Base-by-base conservation (phyloP, 2,797 vertebrate species). In the Paratrypauchen microcephalus region DNA sequence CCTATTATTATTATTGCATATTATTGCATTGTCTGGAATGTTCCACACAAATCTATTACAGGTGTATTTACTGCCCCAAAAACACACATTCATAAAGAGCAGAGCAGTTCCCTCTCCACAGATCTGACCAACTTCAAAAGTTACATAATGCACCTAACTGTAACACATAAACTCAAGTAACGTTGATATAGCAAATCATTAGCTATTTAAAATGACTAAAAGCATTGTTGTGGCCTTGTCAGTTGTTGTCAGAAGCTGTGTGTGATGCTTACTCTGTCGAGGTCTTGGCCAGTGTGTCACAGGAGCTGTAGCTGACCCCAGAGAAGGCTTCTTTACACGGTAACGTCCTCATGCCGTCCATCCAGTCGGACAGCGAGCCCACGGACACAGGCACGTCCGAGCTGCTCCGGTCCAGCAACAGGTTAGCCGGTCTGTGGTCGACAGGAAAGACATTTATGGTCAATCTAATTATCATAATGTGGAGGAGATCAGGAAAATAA, bases 251-350 rank as follows among this genome's bases (percentile, higher is more conserved):
- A 12, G 11, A 13, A 41, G 12, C 9, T 41, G 75, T 83, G 75
- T 71, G 48, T 36, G 66, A 58, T 70, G 74, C 97, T 98, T 96
- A 99, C 97, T 99, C 97, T 74, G 95, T 95, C 77, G 96, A 96
- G 76, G 97, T 96, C 91, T 99, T 99, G 92, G 97, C 95, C 88
- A 99, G 94, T 36, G 96, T 98, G 80, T 99, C 96, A 66, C 96
- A 98, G 76, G 97, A 97, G 82, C 95, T 98, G 91, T 99, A 99
- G 88, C 97, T 95, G 86, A 99, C 95, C 0, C 97, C 97, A 0
- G 95, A 96, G 88, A 98, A 97, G 83, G 96, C 95, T 76, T 98
- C 97, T 82, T 97, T 98, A 90, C 96, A 98, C 68, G 96, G 97
- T 71, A 96, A 91, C 45, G 95, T 95, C 82, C 96, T 94, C 82